phyloP scores from a whole-genome alignment of 1,140 invertebrate genomes.

The Leptinotarsa texana region DNA sequence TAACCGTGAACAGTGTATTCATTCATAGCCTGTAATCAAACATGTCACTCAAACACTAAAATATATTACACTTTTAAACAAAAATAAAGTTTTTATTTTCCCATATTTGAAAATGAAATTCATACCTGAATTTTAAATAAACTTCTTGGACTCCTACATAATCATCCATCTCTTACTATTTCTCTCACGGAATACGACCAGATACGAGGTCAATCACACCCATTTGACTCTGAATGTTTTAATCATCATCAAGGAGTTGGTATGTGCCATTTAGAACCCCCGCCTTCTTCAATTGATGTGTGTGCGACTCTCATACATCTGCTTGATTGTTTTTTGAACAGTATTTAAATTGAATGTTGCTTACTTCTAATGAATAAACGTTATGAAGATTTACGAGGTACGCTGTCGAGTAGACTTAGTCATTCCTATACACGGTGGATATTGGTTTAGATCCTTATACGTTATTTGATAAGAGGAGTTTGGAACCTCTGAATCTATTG shows the following conservation, averaged over 20 bases:
- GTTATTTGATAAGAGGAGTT: too few relatives aligned
- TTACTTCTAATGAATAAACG: background rate
- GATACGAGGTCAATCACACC: constrained; percentile 7
- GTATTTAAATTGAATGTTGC: constrained; percentile 1
- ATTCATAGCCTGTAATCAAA: too few relatives aligned
- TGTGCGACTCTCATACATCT: constrained; percentile 5
- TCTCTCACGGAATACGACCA: background rate
- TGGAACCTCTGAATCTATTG: too few relatives aligned
- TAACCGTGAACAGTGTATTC: too few relatives aligned
- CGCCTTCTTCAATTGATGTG: constrained; percentile 7
- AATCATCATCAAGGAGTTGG: constrained; percentile 8
- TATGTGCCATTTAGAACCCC: constrained; percentile 7
- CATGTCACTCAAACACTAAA: too few relatives aligned
- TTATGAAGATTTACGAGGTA: constrained; percentile 1
- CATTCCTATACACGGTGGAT: too few relatives aligned
- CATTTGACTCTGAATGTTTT: constrained; percentile 6
- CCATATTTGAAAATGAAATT: too few relatives aligned
- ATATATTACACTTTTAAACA: too few relatives aligned
- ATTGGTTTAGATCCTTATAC: too few relatives aligned
- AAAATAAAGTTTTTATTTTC: too few relatives aligned
- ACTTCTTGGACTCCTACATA: too few relatives aligned
- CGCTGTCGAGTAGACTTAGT: background rate
- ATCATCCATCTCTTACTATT: background rate
- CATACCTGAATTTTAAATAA: too few relatives aligned
- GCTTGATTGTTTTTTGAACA: constrained; percentile 6